Conservation (phyloP, 1,140 invertebrate genomes). For the Meloidogyne chitwoodi region DNA sequence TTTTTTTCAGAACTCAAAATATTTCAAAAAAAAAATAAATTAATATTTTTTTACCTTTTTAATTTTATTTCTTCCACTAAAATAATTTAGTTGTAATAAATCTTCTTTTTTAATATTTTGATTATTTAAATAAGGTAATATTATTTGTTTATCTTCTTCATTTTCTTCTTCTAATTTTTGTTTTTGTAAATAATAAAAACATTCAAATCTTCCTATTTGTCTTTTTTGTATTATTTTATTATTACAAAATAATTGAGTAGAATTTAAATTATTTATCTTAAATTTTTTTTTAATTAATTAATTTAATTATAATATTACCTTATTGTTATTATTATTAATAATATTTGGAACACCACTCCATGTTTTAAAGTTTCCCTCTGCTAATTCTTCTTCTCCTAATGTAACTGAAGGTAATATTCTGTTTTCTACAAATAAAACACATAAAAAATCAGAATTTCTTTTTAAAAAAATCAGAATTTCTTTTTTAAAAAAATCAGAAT, state of each 20-base stretch:
- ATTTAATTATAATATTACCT: neutral
- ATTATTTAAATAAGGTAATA: neutral
- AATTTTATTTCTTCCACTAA: neutral
- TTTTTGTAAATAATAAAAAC: too few relatives aligned
- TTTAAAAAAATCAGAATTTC: neutral
- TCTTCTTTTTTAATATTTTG: neutral
- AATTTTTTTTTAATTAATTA: neutral
- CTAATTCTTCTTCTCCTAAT: neutral
- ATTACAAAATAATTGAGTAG: neutral
- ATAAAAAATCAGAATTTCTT: neutral
- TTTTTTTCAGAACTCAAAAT: too few relatives aligned
- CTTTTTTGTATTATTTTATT: neutral
- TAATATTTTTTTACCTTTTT: neutral
- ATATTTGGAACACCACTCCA: neutral
- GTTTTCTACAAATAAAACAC: neutral
- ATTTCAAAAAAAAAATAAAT: neutral
- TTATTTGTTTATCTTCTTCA: too few relatives aligned
- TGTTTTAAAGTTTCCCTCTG: neutral
- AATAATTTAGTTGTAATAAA: too few relatives aligned
- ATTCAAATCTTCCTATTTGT: neutral
- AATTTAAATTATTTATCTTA: too few relatives aligned
- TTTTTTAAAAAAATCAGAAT: too few relatives aligned
- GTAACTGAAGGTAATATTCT: neutral
- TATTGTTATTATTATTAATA: neutral
- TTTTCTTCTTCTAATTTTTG: neutral